These are phyloP conservation scores for Microtus montanus DNA, from an alignment of 2,113 vertebrate species.

Conservation along the genomic window DNA sequence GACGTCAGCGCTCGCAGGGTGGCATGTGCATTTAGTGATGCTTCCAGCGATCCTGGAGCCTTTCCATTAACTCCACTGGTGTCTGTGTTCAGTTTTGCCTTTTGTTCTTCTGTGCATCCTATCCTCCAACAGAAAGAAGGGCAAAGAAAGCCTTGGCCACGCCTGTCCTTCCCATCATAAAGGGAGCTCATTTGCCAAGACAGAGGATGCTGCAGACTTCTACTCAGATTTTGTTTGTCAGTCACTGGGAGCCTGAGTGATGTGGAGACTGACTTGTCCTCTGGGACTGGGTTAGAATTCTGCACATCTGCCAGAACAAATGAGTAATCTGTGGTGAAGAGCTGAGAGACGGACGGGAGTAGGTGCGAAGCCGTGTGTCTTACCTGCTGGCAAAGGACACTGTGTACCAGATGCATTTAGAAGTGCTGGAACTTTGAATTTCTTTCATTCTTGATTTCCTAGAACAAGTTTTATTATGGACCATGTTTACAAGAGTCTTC, in stretches of 20 bases:
- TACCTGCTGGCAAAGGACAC: neutral
- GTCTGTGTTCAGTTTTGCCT: neutral
- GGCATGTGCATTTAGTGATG: neutral
- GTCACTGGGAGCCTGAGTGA: neutral
- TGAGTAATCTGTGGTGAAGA: neutral
- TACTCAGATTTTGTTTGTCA: neutral
- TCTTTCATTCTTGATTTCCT: neutral
- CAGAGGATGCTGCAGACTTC: neutral
- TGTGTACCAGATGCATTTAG: neutral
- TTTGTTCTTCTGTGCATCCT: neutral
- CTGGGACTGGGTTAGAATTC: neutral
- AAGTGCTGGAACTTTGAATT: neutral
- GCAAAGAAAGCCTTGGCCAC: neutral
- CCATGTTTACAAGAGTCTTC: neutral
- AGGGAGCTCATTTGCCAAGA: neutral
- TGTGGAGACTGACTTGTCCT: neutral
- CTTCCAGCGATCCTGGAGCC: neutral
- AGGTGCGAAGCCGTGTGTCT: neutral
- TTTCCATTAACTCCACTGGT: neutral
- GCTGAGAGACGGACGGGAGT: neutral
- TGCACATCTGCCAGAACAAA: neutral
- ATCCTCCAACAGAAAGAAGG: no score
- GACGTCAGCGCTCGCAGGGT: neutral
- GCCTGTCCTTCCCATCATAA: neutral
- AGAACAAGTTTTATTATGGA: neutral